Conservation (phyloP, 2,113 vertebrate species). For the Sceloporus undulatus region DNA sequence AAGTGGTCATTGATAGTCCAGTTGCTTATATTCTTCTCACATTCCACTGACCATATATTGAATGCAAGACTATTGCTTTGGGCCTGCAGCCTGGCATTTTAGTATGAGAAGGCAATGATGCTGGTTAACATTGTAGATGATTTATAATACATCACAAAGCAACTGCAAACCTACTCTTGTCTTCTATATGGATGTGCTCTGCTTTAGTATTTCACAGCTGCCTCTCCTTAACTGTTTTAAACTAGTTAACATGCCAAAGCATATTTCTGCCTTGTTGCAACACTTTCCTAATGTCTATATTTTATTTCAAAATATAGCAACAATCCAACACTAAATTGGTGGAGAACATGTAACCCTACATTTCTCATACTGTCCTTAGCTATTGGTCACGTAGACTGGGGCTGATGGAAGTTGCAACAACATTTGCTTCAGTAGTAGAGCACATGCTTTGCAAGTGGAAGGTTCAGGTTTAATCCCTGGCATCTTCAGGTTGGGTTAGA, state of each 20-base stretch:
- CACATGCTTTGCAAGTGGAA: no score
- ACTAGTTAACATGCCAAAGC: not conserved
- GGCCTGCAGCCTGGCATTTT: not conserved
- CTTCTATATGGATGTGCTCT: not conserved
- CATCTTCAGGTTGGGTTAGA: no score
- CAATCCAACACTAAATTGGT: not conserved
- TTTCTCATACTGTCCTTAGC: no score
- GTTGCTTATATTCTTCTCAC: slow-evolving; percentile 4
- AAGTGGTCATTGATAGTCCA: not conserved
- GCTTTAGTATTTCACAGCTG: not conserved
- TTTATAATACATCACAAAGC: not conserved
- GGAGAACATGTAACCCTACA: no score
- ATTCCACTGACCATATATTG: not conserved
- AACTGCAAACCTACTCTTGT: not conserved
- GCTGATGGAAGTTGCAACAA: no score
- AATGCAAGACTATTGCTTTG: not conserved
- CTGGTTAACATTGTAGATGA: not conserved
- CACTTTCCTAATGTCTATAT: no score
- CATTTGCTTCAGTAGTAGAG: no score
- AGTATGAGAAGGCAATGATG: not conserved
- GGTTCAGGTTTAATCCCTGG: no score
- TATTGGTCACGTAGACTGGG: no score
- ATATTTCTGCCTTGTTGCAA: not conserved
- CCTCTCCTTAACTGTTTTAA: not conserved
- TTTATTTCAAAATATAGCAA: not conserved